Conservation (phyloP, 2,888 invertebrate species). For the Rhingia rostrata region DNA sequence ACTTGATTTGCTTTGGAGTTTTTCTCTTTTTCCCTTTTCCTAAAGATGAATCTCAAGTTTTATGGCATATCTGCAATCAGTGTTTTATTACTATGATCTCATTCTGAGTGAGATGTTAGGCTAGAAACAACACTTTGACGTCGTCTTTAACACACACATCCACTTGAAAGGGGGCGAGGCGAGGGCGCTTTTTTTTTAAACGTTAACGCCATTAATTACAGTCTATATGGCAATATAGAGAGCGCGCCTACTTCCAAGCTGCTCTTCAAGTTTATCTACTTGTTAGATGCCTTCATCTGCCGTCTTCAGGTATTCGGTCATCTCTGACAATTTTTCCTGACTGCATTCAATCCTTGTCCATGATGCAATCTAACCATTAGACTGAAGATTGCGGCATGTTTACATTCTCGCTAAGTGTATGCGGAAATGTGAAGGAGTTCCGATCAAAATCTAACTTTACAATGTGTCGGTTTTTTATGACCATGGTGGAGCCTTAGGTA, state of each 20-base stretch:
- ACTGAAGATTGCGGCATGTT: slow-evolving; percentile 41
- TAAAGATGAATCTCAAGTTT: slow-evolving; percentile 58
- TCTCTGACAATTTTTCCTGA: slow-evolving; percentile 19
- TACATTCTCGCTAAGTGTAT: slow-evolving; percentile 36
- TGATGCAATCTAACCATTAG: slow-evolving; percentile 45
- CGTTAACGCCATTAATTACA: slow-evolving; percentile 71
- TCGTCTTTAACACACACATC: slow-evolving; percentile 10
- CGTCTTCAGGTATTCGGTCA: neutral
- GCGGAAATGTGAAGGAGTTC: slow-evolving; percentile 7
- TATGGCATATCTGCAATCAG: slow-evolving; percentile 62
- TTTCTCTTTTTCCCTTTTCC: neutral
- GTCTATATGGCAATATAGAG: slow-evolving; percentile 43
- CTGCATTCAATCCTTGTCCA: slow-evolving; percentile 47
- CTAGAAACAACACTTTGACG: slow-evolving; percentile 42
- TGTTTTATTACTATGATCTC: slow-evolving; percentile 67
- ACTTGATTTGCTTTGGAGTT: slow-evolving; percentile 21
- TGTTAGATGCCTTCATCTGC: neutral
- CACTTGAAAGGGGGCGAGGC: neutral
- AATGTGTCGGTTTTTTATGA: slow-evolving; percentile 4
- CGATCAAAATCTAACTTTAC: slow-evolving; percentile 5
- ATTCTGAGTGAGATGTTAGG: slow-evolving; percentile 70
- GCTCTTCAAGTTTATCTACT: neutral
- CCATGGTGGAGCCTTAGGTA: slow-evolving; percentile 4
- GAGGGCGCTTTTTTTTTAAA: slow-evolving; percentile 28
- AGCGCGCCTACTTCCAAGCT: slow-evolving; percentile 40